phyloP scores from a whole-genome alignment of 1,140 invertebrate species.

The Sycobia sp. region DNA sequence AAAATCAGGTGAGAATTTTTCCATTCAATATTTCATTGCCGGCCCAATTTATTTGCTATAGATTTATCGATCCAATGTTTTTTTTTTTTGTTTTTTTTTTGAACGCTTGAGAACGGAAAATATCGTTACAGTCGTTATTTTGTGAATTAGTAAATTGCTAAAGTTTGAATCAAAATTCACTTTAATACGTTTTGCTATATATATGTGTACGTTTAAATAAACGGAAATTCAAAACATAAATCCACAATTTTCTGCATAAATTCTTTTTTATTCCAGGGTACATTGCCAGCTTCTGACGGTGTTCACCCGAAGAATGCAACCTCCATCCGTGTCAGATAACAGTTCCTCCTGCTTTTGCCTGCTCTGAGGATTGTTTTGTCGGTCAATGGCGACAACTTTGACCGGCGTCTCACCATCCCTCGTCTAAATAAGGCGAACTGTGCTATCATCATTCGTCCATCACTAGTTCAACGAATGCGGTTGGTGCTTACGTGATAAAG shows the following conservation, averaged over 20 bases:
- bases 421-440: no score
- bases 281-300: slow-evolving; percentile 66
- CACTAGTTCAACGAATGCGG: no score
- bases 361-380: no score
- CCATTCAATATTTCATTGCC: background rate
- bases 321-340: slow-evolving; percentile 3
- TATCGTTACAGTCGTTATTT: no score
- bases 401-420: no score
- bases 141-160: no score
- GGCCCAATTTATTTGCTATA: background rate
- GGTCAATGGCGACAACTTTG: no score
- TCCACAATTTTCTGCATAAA: background rate
- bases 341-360: slow-evolving; percentile 35
- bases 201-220: background rate
- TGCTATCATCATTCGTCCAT: no score
- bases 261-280: slow-evolving; percentile 50
- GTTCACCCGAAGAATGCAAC: slow-evolving; percentile 58
- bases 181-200: background rate
- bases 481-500: no score
- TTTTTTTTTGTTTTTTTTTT: no score
- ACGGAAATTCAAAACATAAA: background rate
- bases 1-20: slow-evolving; percentile 68
- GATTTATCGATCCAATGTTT: background rate
- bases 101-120: no score
- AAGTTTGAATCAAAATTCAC: no score